phyloP scores from a whole-genome alignment of 2,797 vertebrate genomes.

The Anguilla pacifica region DNA sequence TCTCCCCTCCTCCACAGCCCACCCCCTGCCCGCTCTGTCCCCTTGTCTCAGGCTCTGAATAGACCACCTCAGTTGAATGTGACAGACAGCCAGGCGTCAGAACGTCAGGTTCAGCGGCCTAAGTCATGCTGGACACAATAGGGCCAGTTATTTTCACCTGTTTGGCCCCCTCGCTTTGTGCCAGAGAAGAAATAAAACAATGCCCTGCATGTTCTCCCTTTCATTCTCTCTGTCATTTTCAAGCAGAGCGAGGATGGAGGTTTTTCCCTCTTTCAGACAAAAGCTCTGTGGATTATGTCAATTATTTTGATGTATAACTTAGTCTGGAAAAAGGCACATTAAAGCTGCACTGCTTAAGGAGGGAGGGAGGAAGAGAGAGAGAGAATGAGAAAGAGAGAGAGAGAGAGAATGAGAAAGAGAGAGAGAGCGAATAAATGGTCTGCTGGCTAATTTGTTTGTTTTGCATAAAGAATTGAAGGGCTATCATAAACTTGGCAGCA shows the following conservation, averaged over 20 bases:
- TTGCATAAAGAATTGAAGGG: neutral
- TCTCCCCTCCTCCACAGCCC: slow-evolving; percentile 57
- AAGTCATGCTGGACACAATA: slow-evolving; percentile 57
- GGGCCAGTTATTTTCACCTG: slow-evolving; percentile 71
- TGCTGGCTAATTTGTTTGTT: neutral
- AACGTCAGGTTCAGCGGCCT: slow-evolving; percentile 67
- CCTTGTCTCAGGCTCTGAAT: slow-evolving; percentile 71
- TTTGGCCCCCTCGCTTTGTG: slow-evolving; percentile 64
- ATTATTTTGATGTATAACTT: slow-evolving; percentile 19
- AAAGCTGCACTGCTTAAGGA: neutral
- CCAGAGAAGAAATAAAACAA: slow-evolving; percentile 53
- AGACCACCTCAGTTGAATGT: slow-evolving; percentile 74
- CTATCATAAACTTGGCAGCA: neutral
- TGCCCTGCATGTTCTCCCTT: slow-evolving; percentile 53
- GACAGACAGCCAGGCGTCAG: slow-evolving; percentile 75
- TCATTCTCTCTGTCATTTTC: slow-evolving; percentile 23
- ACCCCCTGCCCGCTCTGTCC: slow-evolving; percentile 62
- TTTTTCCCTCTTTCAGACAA: slow-evolving; percentile 9
- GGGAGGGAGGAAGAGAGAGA: neutral
- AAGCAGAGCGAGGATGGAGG: neutral
- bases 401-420: slow-evolving; percentile 36
- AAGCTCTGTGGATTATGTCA: slow-evolving; percentile 18
- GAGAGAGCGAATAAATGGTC: slow-evolving; percentile 58
- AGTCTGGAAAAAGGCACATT: neutral
- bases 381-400: slow-evolving; percentile 41